Evolutionary conservation across 2,113 vertebrate genomes (phyloP).

Genomic region (Vicugna pacos): DNA sequence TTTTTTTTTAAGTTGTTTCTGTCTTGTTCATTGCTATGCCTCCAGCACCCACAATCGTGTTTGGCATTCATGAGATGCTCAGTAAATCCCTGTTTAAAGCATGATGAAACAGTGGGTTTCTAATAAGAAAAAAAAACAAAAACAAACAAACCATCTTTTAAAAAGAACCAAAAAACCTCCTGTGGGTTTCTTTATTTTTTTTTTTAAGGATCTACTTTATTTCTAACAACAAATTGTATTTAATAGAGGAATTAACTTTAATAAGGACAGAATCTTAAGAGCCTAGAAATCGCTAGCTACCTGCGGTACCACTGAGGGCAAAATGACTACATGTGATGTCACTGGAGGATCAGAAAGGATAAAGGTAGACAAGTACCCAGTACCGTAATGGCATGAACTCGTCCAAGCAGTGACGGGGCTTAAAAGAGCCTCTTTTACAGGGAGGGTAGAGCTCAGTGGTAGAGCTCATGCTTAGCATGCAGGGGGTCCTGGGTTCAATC

Average conservation of each 20-base stretch:
- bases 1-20: neutral
- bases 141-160: no score
- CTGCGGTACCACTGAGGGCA: neutral
- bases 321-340: neutral
- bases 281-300: neutral
- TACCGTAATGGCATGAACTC: neutral
- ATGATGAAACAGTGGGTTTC: no score
- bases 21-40: neutral
- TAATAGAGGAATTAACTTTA: constrained; percentile 8
- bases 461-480: no score
- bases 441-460: no score
- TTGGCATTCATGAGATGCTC: neutral
- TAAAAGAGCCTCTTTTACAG: neutral
- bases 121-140: no score
- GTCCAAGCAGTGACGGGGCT: neutral
- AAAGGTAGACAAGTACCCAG: neutral
- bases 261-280: neutral
- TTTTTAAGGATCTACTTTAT: neutral
- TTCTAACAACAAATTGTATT: constrained; percentile 4
- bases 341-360: neutral
- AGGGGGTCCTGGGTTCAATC: no score
- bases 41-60: rapidly evolving
- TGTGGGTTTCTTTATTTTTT: no score
- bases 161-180: no score
- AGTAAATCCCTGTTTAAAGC: rapidly evolving